Percentiles rank a stretch among this genome's conserved stretches.
Evolutionary conservation across 2,797 vertebrate genomes (phyloP).

Genomic region (Microctenopoma stevenorrisi): DNA sequence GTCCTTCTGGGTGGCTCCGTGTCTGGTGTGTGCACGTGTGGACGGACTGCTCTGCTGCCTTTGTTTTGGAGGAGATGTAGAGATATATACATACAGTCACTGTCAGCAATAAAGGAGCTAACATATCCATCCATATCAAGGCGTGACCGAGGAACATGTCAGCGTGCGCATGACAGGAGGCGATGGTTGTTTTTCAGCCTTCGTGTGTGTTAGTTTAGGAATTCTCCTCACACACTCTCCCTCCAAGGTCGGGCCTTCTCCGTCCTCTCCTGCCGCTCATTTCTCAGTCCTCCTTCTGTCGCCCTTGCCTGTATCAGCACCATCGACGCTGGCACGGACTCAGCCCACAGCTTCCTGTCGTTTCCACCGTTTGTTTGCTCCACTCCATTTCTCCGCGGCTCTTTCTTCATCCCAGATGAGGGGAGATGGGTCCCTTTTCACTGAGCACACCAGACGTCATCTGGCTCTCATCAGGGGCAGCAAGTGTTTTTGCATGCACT

Average conservation of each 20-base stretch:
- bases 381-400: slow-evolving; percentile 64
- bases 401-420: slow-evolving; percentile 66
- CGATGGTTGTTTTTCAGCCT: slow-evolving; percentile 33
- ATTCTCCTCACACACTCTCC: slow-evolving; percentile 69
- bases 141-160: slow-evolving; percentile 12
- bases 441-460: slow-evolving; percentile 53
- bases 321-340: slow-evolving; percentile 57
- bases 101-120: slow-evolving; percentile 25
- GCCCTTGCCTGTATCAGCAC: slow-evolving; percentile 42
- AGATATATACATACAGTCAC: slow-evolving; percentile 50
- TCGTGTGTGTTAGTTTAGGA: slow-evolving; percentile 48
- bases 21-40: slow-evolving; percentile 14
- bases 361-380: slow-evolving; percentile 69
- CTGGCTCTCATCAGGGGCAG: slow-evolving; percentile 70
- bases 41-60: slow-evolving; percentile 30
- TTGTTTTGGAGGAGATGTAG: slow-evolving; percentile 49
- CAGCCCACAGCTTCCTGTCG: slow-evolving; percentile 57
- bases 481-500: slow-evolving; percentile 65
- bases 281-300: slow-evolving; percentile 20
- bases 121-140: slow-evolving; percentile 20
- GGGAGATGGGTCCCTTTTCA: slow-evolving; percentile 65
- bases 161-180: slow-evolving; percentile 22
- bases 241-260: slow-evolving; percentile 43
- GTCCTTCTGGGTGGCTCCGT: slow-evolving; percentile 45
- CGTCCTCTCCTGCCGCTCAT: slow-evolving; percentile 44